These are phyloP conservation scores for Hirtodrosophila cameraria DNA, from an alignment of 2,888 invertebrate genomes.

Conservation along the genomic window DNA sequence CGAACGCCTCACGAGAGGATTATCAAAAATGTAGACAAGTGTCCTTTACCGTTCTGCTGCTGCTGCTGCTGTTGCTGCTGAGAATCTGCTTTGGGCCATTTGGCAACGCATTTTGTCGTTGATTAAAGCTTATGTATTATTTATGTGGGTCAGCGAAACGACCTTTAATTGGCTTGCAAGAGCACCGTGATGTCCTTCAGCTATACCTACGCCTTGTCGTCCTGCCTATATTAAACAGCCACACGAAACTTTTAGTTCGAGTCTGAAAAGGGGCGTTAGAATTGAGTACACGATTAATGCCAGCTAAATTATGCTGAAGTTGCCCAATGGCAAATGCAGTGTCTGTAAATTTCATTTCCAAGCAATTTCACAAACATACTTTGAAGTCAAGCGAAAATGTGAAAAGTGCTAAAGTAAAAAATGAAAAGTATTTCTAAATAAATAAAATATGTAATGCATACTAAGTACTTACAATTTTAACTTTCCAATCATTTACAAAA, in stretches of 20 bases:
- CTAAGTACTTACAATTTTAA: no score
- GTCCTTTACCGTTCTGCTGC: constrained; percentile 17
- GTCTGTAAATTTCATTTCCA: constrained; percentile 8
- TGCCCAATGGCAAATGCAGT: constrained; percentile 17
- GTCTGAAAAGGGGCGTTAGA: not conserved
- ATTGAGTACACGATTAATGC: constrained; percentile 1
- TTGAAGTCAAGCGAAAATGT: not conserved
- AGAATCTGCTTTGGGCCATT: constrained; percentile 57
- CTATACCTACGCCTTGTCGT: constrained; percentile 4
- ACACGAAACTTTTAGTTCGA: constrained; percentile 33
- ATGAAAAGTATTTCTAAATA: no score
- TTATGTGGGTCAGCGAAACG: constrained; percentile 72
- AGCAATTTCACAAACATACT: not conserved
- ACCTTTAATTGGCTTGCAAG: constrained; percentile 73
- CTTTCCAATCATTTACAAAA: no score
- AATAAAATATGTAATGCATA: no score
- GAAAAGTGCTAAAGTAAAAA: no score
- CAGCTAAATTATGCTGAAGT: constrained; percentile 15
- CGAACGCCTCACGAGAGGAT: constrained; percentile 36
- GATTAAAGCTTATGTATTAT: constrained; percentile 75
- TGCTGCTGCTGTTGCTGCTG: no score
- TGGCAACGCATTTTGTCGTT: constrained; percentile 64
- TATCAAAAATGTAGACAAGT: constrained; percentile 58
- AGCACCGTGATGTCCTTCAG: constrained; percentile 52
- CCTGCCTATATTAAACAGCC: constrained; percentile 42